Conservation (phyloP, 2,888 invertebrate species). For the Drosophila neonasuta region DNA sequence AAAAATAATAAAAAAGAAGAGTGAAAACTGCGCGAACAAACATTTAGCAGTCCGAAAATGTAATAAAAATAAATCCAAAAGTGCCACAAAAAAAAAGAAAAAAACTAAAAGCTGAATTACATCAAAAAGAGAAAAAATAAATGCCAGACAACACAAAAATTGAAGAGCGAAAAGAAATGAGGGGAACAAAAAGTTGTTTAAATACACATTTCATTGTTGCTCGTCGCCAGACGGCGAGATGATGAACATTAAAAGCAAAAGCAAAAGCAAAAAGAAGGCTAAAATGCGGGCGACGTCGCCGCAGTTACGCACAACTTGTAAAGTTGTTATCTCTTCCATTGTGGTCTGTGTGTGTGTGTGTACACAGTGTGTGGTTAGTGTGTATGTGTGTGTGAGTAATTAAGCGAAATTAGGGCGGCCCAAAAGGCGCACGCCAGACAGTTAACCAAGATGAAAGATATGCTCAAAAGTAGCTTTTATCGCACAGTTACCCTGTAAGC, state of each 20-base stretch:
- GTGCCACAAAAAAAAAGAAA: constrained; percentile 30
- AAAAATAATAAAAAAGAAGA: constrained; percentile 32
- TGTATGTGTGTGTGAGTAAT: constrained; percentile 55
- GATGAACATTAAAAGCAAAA: constrained; percentile 42
- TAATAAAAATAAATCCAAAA: constrained; percentile 46
- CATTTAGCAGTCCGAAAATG: constrained; percentile 50
- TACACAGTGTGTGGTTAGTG: constrained; percentile 4
- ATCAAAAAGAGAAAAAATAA: constrained; percentile 47
- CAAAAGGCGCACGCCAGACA: constrained; percentile 55
- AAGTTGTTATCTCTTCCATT: constrained; percentile 37
- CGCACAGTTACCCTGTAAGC: constrained; percentile 33
- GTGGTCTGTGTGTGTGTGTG: background rate
- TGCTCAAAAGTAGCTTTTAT: constrained; percentile 8
- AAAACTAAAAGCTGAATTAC: constrained; percentile 51
- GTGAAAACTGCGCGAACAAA: constrained; percentile 69
- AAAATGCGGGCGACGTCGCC: constrained; percentile 38
- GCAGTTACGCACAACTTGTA: constrained; percentile 60
- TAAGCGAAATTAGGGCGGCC: constrained; percentile 76
- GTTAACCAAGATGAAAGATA: constrained; percentile 35
- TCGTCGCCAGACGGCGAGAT: constrained; percentile 38
- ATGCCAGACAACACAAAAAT: constrained; percentile 13
- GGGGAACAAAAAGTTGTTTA: constrained; percentile 14
- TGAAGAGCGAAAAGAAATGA: constrained; percentile 18
- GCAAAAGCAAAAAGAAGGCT: constrained; percentile 18
- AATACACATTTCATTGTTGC: constrained; percentile 14